Conservation (phyloP, 2,888 invertebrate genomes). For the Malacosoma neustria region DNA sequence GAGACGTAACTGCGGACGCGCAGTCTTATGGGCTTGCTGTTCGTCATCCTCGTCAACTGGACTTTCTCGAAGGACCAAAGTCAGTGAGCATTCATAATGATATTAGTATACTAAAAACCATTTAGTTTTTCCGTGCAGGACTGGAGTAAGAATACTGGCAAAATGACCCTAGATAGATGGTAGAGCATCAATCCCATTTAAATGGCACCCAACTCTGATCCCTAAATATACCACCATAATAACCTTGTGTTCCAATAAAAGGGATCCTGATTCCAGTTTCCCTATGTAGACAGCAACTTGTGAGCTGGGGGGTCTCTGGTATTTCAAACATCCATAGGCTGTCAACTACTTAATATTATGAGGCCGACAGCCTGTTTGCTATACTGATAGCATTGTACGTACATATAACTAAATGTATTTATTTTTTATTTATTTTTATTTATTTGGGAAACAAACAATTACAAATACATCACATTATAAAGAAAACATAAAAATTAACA, state of each 20-base stretch:
- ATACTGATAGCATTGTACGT: too few species aligned
- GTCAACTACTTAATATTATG: not conserved
- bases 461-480: too few species aligned
- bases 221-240: not conserved
- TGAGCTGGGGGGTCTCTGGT: not conserved
- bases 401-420: too few species aligned
- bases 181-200: not conserved
- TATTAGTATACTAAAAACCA: not conserved
- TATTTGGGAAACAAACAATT: too few species aligned
- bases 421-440: too few species aligned
- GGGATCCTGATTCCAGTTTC: not conserved
- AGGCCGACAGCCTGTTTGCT: not conserved
- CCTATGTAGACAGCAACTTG: not conserved
- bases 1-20: conserved; percentile 20
- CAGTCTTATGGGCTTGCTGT: conserved; percentile 18
- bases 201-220: not conserved
- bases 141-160: not conserved
- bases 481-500: too few species aligned
- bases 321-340: not conserved
- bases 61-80: conserved; percentile 28
- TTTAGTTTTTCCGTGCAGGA: not conserved
- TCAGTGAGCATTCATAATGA: conserved; percentile 8
- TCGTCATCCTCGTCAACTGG: conserved; percentile 22
- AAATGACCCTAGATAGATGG: not conserved
- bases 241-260: not conserved